A percentile compares a stretch with the other conserved stretches of the same genome.
phyloP scores from a whole-genome alignment of 2,797 vertebrate genomes.

The Sarcoramphus papa region DNA sequence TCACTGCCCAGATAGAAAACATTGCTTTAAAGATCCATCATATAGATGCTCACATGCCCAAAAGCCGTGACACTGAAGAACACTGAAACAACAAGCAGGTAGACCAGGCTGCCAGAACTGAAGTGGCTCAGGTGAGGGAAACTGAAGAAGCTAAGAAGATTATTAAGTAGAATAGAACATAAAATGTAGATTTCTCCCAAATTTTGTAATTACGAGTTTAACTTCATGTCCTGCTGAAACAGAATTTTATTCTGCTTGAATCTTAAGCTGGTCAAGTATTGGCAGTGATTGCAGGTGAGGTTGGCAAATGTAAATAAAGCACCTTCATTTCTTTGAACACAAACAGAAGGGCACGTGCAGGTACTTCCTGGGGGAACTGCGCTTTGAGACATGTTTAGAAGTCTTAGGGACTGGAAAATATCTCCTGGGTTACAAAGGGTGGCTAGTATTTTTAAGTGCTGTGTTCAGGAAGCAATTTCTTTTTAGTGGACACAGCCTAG shows the following conservation, averaged over 20 bases:
- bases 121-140: not conserved
- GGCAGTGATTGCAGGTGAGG: not conserved
- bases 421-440: not conserved
- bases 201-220: not conserved
- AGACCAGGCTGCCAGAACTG: not conserved
- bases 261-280: not conserved
- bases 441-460: not conserved
- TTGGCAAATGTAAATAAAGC: not conserved
- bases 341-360: not conserved
- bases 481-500: not conserved
- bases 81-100: not conserved
- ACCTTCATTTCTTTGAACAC: not conserved
- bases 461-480: not conserved
- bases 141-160: too few species aligned
- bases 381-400: not conserved
- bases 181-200: not conserved
- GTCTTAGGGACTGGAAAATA: not conserved
- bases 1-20: not conserved
- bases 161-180: not conserved
- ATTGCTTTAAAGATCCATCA: not conserved
- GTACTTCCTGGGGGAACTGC: not conserved
- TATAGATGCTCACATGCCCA: not conserved
- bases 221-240: not conserved
- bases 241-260: not conserved
- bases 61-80: not conserved